Conservation (phyloP, 1,140 invertebrate genomes). For the Hylaeus volcanicus region DNA sequence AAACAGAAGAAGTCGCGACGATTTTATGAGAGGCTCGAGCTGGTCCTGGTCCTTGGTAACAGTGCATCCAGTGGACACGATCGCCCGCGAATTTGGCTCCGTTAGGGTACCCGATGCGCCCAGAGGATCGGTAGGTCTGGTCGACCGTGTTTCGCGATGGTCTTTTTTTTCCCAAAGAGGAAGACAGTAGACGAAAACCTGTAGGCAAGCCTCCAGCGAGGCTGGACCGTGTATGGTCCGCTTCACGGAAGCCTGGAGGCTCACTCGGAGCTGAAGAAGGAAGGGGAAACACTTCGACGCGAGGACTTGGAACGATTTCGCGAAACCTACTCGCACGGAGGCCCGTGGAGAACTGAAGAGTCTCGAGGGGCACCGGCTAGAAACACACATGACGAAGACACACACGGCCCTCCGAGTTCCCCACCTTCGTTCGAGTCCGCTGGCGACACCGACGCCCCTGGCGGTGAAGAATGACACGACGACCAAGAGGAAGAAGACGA, state of each 20-base stretch:
- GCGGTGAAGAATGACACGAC: constrained; percentile 68
- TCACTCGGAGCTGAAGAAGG: background rate
- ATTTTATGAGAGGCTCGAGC: too few species aligned
- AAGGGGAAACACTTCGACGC: background rate
- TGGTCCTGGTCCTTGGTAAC: too few species aligned
- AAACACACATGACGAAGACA: constrained; percentile 57
- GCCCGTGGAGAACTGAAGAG: constrained; percentile 71
- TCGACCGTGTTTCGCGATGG: too few species aligned
- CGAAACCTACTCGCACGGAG: constrained; percentile 54
- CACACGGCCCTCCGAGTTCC: constrained; percentile 64
- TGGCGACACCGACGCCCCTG: constrained; percentile 68
- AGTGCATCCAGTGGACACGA: background rate
- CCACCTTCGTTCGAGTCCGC: constrained; percentile 62
- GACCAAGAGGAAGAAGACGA: constrained; percentile 55
- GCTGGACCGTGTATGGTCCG: too few species aligned
- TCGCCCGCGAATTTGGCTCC: constrained; percentile 1
- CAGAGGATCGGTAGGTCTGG: too few species aligned
- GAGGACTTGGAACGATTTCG: background rate
- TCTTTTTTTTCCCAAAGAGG: too few species aligned
- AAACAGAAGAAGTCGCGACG: too few species aligned
- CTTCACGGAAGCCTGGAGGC: background rate
- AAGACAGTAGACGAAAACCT: too few species aligned
- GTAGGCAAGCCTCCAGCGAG: too few species aligned
- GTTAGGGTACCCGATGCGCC: background rate
- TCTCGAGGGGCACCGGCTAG: constrained; percentile 56